Evolutionary conservation across 2,888 invertebrate genomes (phyloP), one percentile per base, ranked within the genome.

Genomic region (Pandemis heparana): DNA sequence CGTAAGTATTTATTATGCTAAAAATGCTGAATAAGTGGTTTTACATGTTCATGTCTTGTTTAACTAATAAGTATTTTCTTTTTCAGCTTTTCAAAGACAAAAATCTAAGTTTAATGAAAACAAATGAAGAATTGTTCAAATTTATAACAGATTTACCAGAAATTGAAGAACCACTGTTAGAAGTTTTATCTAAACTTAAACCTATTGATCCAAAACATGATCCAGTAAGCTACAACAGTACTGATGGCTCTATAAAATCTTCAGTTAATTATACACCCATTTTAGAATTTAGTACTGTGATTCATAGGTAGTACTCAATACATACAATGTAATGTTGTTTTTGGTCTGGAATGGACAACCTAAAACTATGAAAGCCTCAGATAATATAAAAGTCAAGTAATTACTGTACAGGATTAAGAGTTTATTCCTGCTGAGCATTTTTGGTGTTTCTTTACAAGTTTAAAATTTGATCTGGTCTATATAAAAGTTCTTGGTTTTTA

Each of bases 41-140:
- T 23, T 10, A 9, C 4, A 23, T 56, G 5, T 56, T 5, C 9
- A 56, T 56, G 9, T 23, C 12, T 56, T 23, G 9, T 23, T 23
- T 12, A 23, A 5, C 18, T 23, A 10, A 56, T 16, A 9, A n/a
- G 0, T 16, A 16, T 56, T 23, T 3, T 53, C 9, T 56, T 23
- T 56, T 56, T 18, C 56, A 56, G 56, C 2, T 56, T 56, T 56
- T 56, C 23, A 23, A 56, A 56, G 56, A n/a, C 23, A 23, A 56
- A 23, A 5, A 9, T 23, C 12, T 56, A 10, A 8, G 56, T 23
- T 23, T 3, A 18, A 56, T 23, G 23, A 56, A 56, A 23, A 56
- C 56, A 12, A 56, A 56, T 23, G 23, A 56, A 56, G 56, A 56
- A 23, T 56, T 56, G 56, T 56, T 56, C 18, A 56, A 56, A 56